Base-by-base conservation (phyloP, 1,140 invertebrate species). In the Drosophila sulfurigaster region DNA sequence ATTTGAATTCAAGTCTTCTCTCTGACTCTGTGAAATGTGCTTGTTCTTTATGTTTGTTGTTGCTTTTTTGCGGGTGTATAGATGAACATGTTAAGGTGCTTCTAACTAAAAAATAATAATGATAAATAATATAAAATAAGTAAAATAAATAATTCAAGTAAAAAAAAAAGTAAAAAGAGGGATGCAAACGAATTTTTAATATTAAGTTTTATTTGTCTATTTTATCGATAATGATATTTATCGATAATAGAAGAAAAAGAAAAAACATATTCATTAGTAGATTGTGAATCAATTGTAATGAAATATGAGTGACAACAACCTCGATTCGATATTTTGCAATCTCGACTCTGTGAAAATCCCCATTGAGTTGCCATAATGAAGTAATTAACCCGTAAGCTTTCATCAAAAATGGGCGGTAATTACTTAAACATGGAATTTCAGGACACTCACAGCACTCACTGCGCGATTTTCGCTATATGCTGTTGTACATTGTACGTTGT, bases 371-470 rank as follows among this genome's bases (percentile, higher is more conserved):
- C 8, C 2, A 5, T 56, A 70, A 70, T 70, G 38, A 63, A 56
- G 38, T 56, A 46, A 70, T 63, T 54, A 56, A 63, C 15, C 15
- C 8, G 35, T 15, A 46, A 63, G 7, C 58, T 28, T 48, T 15
- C 28, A 69, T 48, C 15, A 30, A 73, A 74, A 49, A 57, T 56
- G 41, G 43, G 32, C 49, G 65, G 41, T 49, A 62, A 75, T 75
- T 69, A 75, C 41, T 63, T 57, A 60, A 69, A 62, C 49, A 57
- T 69, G 67, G 51, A n/a, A 30, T 45, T 32, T 59, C 54, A 41
- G 65, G 6, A 38, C 54, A 16, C 20, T 25, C 20, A 25, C 20
- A 10, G 35, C 54, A 16, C 35, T 38, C 35, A 38, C 20, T 7
- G 28, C 48, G 0, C 43, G 16, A 3, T 7, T 16, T 20, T 8